These are phyloP conservation scores for Scaptomyza caliginosa DNA, from an alignment of 2,888 invertebrate genomes.

Conservation along the genomic window DNA sequence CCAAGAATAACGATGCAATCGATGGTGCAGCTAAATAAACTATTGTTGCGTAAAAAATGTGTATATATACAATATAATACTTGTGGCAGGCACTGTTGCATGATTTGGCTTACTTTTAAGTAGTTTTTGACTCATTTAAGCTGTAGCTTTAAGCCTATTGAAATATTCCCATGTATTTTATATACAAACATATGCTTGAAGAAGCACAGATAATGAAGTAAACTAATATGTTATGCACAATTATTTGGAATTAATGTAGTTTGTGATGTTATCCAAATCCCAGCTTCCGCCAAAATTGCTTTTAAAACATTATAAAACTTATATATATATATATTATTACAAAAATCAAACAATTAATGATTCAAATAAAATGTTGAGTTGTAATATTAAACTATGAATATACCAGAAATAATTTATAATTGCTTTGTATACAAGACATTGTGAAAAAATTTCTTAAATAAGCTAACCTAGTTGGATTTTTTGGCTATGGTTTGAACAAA, in stretches of 20 bases:
- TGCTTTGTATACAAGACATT: too few relatives aligned
- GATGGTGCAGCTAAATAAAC: slow-evolving; percentile 37
- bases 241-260: neutral
- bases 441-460: neutral
- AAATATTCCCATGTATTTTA: slow-evolving; percentile 13
- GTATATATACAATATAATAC: slow-evolving; percentile 52
- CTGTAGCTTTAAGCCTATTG: slow-evolving; percentile 18
- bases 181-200: neutral
- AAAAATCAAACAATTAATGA: slow-evolving; percentile 48
- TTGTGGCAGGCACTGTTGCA: slow-evolving; percentile 34
- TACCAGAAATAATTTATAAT: neutral
- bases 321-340: slow-evolving; percentile 26
- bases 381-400: slow-evolving; percentile 22
- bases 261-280: slow-evolving; percentile 22
- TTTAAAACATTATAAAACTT: slow-evolving; percentile 42
- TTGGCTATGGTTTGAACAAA: slow-evolving; percentile 54
- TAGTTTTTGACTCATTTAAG: slow-evolving; percentile 21
- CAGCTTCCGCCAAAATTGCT: slow-evolving; percentile 38
- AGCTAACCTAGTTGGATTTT: neutral
- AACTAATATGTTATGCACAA: slow-evolving; percentile 19
- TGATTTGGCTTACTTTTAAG: slow-evolving; percentile 27
- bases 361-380: slow-evolving; percentile 64
- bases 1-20: slow-evolving; percentile 26
- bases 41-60: neutral
- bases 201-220: slow-evolving; percentile 6